Evolutionary conservation across 2,113 vertebrate species (phyloP).

Genomic region (Syngnathus scovelli): DNA sequence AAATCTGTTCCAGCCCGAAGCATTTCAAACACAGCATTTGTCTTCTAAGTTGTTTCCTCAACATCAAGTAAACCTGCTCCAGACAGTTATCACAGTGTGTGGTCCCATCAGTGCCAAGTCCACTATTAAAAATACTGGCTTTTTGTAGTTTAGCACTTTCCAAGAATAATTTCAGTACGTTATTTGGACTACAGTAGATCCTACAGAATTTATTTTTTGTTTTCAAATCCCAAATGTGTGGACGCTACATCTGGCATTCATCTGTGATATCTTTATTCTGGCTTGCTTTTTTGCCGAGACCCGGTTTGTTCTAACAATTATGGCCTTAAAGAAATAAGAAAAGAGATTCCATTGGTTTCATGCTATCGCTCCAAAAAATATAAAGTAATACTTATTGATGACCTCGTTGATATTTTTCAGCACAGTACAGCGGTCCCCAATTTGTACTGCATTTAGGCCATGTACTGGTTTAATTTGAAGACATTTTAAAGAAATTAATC

Average conservation of each 20-base stretch:
- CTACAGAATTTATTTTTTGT: background rate
- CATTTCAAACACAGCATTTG: slow-evolving; percentile 24
- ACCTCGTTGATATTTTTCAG: background rate
- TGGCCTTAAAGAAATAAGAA: no score
- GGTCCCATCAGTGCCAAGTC: slow-evolving; percentile 52
- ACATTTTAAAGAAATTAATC: background rate
- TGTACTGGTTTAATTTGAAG: background rate
- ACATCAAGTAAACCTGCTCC: slow-evolving; percentile 23
- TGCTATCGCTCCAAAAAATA: no score
- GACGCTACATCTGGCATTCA: background rate
- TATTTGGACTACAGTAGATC: background rate
- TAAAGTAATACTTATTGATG: background rate
- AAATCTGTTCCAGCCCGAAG: slow-evolving; percentile 29
- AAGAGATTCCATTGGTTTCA: no score
- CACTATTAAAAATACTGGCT: slow-evolving; percentile 56
- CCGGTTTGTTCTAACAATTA: background rate
- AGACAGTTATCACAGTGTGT: slow-evolving; percentile 11
- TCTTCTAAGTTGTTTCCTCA: slow-evolving; percentile 31
- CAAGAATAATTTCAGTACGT: background rate
- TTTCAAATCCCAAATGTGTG: background rate
- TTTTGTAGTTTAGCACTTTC: background rate
- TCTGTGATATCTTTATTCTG: background rate
- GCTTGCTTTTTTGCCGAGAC: background rate
- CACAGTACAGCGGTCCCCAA: background rate
- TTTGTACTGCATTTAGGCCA: background rate